Conservation (phyloP, 2,797 vertebrate genomes). For the Rhinogobio ventralis region DNA sequence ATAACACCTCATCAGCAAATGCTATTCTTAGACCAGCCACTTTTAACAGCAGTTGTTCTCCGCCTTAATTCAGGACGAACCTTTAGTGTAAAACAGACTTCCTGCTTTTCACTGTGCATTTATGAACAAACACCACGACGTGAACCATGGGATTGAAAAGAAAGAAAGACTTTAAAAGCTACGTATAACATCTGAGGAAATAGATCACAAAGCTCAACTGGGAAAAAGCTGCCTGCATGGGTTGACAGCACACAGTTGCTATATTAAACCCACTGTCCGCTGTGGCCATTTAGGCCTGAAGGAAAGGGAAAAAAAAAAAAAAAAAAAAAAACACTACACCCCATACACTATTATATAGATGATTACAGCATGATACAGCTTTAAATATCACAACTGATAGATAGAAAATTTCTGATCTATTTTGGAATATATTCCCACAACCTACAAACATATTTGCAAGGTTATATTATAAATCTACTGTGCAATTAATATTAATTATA, state of each 20-base stretch:
- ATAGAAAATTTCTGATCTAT: too few relatives aligned
- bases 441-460: too few relatives aligned
- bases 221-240: neutral
- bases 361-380: neutral
- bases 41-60: conserved; percentile 54
- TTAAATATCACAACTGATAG: too few relatives aligned
- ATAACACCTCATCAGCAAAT: conserved; percentile 58
- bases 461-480: too few relatives aligned
- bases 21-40: conserved; percentile 57
- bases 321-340: too few relatives aligned
- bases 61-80: conserved; percentile 33
- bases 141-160: neutral
- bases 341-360: too few relatives aligned
- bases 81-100: conserved; percentile 16
- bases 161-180: neutral
- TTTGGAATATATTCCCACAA: too few relatives aligned
- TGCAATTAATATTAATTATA: too few relatives aligned
- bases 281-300: neutral
- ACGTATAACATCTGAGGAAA: neutral
- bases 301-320: too few relatives aligned
- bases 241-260: neutral
- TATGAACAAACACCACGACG: neutral
- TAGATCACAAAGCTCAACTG: neutral
- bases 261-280: neutral
- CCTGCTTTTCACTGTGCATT: conserved; percentile 14